Evolutionary conservation across 2,888 invertebrate genomes (phyloP).

Genomic region (Yponomeuta plumbellus): DNA sequence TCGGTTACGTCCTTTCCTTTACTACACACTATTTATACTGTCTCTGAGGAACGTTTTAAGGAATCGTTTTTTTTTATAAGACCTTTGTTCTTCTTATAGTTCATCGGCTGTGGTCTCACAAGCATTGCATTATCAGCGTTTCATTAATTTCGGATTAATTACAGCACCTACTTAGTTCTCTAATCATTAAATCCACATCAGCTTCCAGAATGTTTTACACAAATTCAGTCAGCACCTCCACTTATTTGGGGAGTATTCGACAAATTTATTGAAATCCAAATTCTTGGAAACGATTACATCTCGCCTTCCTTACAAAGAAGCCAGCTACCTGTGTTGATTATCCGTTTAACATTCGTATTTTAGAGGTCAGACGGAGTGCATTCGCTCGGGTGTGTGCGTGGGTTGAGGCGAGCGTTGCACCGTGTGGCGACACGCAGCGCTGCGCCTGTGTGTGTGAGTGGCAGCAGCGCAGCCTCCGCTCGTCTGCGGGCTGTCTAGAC

Average conservation of each 20-base stretch:
- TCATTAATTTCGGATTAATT: too few species aligned
- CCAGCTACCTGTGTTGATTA: constrained; percentile 15
- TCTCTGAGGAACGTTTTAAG: too few species aligned
- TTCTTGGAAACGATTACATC: constrained; percentile 11
- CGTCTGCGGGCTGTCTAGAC: constrained; percentile 76
- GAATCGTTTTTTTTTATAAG: too few species aligned
- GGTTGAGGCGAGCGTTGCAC: constrained; percentile 46
- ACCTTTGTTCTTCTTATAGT: too few species aligned
- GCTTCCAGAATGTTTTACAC: too few species aligned
- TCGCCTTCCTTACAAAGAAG: constrained; percentile 11
- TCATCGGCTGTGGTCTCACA: too few species aligned
- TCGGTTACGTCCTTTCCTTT: too few species aligned
- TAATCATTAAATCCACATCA: too few species aligned
- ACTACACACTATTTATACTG: too few species aligned
- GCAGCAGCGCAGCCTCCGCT: constrained; percentile 70
- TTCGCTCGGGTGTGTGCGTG: constrained; percentile 17
- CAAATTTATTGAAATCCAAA: constrained; percentile 11
- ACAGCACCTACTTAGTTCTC: too few species aligned
- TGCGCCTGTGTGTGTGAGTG: constrained; percentile 45
- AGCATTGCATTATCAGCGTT: too few species aligned
- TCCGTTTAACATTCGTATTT: constrained; percentile 21
- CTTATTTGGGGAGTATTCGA: neutral
- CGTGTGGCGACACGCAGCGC: constrained; percentile 20
- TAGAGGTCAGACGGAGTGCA: constrained; percentile 18
- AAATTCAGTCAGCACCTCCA: neutral